A percentile compares a stretch with the other conserved stretches of the same genome.
These are phyloP conservation scores for Ispidina lecontei DNA, from an alignment of 2,797 vertebrate genomes.

Conservation along the genomic window DNA sequence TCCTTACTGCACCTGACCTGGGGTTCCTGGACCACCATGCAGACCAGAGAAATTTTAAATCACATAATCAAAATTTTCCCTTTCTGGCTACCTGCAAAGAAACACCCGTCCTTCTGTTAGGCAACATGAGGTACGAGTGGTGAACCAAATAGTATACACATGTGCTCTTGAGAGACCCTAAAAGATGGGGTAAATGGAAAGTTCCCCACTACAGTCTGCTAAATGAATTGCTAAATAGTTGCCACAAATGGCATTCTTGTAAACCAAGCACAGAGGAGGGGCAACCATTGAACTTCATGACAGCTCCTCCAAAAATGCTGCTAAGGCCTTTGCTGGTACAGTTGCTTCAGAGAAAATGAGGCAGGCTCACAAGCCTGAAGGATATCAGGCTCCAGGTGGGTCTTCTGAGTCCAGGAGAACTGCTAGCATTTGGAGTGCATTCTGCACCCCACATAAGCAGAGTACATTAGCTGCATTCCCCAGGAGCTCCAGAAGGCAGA, in stretches of 20 bases:
- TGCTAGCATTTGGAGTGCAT: background rate
- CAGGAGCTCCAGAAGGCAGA: constrained; percentile 12
- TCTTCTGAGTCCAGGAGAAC: background rate
- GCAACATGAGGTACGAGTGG: background rate
- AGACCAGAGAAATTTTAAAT: background rate
- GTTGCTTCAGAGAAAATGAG: background rate
- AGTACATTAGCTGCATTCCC: background rate
- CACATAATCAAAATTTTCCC: background rate
- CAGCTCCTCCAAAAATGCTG: background rate
- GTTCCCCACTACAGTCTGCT: background rate
- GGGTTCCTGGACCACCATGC: background rate
- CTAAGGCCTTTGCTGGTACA: background rate
- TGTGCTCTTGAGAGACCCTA: background rate
- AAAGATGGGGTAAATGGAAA: background rate
- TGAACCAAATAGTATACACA: background rate
- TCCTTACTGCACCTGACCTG: background rate
- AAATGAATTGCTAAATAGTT: background rate
- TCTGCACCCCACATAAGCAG: background rate
- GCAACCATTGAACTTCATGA: background rate
- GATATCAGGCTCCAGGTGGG: background rate
- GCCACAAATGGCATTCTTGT: rapidly evolving
- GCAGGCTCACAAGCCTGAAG: rapidly evolving
- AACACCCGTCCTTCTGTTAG: background rate
- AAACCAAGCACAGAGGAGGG: background rate
- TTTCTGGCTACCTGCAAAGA: background rate